Evolutionary conservation across 2,113 vertebrate genomes (phyloP).

Genomic region (Paralichthys olivaceus): DNA sequence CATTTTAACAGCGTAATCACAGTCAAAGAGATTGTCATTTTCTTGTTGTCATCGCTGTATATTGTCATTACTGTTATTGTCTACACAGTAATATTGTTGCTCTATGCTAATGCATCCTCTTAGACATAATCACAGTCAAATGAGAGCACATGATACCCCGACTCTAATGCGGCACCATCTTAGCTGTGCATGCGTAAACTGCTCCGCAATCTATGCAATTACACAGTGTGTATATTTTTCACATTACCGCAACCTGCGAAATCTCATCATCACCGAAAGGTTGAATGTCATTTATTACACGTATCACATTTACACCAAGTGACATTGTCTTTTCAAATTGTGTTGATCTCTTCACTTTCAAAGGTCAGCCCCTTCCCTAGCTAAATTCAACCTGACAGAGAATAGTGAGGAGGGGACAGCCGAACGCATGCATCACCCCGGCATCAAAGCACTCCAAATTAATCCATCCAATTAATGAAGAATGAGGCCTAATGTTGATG

Average conservation of each 20-base stretch:
- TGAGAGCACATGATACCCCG: conserved; percentile 42
- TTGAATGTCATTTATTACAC: conserved; percentile 86
- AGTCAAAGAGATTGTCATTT: conserved; percentile 50
- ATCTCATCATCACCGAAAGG: conserved; percentile 83
- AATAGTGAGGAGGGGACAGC: conserved; percentile 92
- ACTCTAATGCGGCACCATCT: conserved; percentile 31
- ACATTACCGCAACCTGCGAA: conserved; percentile 73
- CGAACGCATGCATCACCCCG: conserved; percentile 90
- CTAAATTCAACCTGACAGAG: conserved; percentile 98
- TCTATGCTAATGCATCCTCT: conserved; percentile 66
- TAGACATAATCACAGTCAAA: conserved; percentile 65
- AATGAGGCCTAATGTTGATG: conserved; percentile 90
- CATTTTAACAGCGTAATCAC: conserved; percentile 58
- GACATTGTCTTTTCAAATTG: conserved; percentile 99
- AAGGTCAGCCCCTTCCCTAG: conserved; percentile 96
- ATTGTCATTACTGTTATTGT: conserved; percentile 60
- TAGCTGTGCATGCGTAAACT: conserved; percentile 38
- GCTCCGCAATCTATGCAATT: conserved; percentile 51
- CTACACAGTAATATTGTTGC: conserved; percentile 59
- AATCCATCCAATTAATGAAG: conserved; percentile 97
- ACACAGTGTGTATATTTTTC: conserved; percentile 63
- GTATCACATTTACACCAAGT: conserved; percentile 98
- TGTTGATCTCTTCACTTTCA: conserved; percentile 98
- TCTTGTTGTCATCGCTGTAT: conserved; percentile 48
- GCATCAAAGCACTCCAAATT: conserved; percentile 94